phyloP scores from a whole-genome alignment of 2,888 invertebrate genomes.

The Apodemia zela region DNA sequence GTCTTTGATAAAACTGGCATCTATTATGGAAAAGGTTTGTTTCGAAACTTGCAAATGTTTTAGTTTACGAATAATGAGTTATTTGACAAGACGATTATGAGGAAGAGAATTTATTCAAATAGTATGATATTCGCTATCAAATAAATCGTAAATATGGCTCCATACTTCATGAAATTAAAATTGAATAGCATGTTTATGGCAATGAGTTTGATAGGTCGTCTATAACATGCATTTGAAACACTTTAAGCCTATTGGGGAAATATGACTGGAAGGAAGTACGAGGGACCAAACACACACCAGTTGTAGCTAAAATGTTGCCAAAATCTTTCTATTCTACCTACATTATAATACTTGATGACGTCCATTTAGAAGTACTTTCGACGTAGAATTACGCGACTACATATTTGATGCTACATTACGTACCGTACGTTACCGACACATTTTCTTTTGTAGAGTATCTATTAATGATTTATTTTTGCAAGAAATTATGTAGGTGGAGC shows the following conservation, averaged over 20 bases:
- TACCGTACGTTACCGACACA: no score
- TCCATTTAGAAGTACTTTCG: background rate
- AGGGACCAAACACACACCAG: slow-evolving; percentile 10
- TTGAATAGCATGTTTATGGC: slow-evolving; percentile 7
- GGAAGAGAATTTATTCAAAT: background rate
- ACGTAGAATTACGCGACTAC: background rate
- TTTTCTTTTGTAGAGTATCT: no score
- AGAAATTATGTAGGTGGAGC: no score
- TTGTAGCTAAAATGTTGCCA: background rate
- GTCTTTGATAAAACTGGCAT: slow-evolving; percentile 4
- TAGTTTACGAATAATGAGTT: background rate
- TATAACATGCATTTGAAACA: slow-evolving; percentile 14
- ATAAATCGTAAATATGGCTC: background rate
- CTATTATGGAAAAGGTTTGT: background rate
- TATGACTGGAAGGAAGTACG: background rate
- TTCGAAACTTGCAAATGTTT: slow-evolving; percentile 1
- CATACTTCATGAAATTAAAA: background rate
- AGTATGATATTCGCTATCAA: background rate
- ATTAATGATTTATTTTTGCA: no score
- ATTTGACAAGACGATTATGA: background rate
- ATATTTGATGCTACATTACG: no score
- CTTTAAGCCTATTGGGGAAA: background rate
- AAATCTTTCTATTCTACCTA: slow-evolving; percentile 12
- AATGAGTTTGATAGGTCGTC: background rate
- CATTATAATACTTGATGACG: background rate